Percentiles rank a stretch among this genome's conserved stretches.
These are phyloP conservation scores for Aleiodes sp. DNA, from an alignment of 1,140 invertebrate species.

Conservation along the genomic window DNA sequence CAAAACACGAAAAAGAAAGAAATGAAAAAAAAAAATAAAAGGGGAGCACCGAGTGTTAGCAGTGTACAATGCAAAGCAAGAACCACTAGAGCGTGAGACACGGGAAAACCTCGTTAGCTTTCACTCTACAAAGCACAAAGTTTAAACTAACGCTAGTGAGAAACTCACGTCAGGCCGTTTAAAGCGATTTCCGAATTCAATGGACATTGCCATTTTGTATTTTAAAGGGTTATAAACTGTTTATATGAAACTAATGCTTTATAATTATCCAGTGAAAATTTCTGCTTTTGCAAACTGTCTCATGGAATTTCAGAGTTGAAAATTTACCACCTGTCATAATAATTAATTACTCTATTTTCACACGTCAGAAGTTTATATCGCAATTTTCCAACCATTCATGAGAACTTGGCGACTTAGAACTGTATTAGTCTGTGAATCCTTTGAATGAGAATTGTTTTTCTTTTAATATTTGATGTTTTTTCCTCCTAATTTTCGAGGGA, in stretches of 20 bases:
- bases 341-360: no score
- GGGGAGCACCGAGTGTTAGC: background rate
- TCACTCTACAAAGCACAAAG: constrained; percentile 13
- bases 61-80: background rate
- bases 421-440: no score
- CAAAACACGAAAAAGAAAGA: no score
- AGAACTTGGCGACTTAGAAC: no score
- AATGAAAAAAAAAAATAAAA: background rate
- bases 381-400: no score
- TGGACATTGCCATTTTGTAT: background rate
- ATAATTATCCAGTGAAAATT: constrained; percentile 7
- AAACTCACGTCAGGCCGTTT: constrained; percentile 3
- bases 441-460: no score
- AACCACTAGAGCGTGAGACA: background rate
- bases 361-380: no score
- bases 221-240: background rate
- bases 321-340: no score
- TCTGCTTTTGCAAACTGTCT: no score
- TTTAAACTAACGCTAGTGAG: constrained; percentile 10
- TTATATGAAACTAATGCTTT: background rate
- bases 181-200: constrained; percentile 4
- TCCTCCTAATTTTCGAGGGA: no score
- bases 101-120: constrained; percentile 12
- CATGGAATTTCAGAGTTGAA: no score
- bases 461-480: no score